A percentile compares a stretch with the other conserved stretches of the same genome.
Evolutionary conservation across 2,888 invertebrate species (phyloP).

Genomic region (Timema podura): DNA sequence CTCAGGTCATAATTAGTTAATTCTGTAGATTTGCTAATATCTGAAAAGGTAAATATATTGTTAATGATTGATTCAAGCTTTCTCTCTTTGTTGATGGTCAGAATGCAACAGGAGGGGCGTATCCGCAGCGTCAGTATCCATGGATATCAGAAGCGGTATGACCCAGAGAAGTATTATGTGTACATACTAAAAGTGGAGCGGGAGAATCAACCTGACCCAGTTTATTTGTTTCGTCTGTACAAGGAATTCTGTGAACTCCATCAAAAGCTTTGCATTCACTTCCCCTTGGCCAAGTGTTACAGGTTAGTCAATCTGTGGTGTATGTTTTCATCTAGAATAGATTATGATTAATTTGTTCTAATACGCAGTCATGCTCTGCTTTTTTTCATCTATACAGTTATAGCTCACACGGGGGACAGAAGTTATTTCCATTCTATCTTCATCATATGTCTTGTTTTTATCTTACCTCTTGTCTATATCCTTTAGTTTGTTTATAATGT

Average conservation of each 20-base stretch:
- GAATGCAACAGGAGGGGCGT: slow-evolving; percentile 85
- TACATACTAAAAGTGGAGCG: slow-evolving; percentile 81
- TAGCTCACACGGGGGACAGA: no score
- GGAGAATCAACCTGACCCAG: slow-evolving; percentile 79
- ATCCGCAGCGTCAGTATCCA: slow-evolving; percentile 79
- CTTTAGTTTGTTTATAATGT: no score
- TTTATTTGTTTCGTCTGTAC: slow-evolving; percentile 88
- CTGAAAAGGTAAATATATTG: no score
- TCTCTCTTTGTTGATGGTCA: slow-evolving; percentile 40
- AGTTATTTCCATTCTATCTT: no score
- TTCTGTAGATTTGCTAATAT: no score
- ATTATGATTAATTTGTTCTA: neutral
- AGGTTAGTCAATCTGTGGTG: slow-evolving; percentile 54
- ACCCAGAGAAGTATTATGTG: slow-evolving; percentile 97
- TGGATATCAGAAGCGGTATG: slow-evolving; percentile 91
- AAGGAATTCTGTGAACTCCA: slow-evolving; percentile 96
- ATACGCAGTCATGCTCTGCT: neutral
- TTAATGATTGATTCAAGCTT: no score
- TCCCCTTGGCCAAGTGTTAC: slow-evolving; percentile 85
- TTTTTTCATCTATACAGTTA: neutral
- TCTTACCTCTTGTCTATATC: no score
- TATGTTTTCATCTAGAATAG: neutral
- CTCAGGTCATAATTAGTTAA: no score
- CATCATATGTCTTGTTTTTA: no score
- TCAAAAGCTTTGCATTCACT: slow-evolving; percentile 86